Evolutionary conservation across 64 coral and sea anemone genomes (phyloP), one percentile per base, ranked within the genome.

Genomic region (Montipora cactus): DNA sequence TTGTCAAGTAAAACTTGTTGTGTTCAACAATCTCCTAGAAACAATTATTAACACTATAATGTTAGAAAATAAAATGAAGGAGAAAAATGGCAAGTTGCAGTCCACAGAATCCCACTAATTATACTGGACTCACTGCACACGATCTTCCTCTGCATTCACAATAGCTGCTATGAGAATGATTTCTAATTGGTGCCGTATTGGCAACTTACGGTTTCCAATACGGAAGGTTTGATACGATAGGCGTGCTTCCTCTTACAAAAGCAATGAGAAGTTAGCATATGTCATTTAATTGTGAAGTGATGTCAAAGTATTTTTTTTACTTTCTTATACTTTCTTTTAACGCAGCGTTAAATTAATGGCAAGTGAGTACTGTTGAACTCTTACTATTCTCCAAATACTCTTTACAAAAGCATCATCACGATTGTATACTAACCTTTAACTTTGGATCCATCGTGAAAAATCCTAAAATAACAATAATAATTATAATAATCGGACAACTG

Each of bases 11-110:
- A 28, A 28, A 57, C 52, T 57, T 57, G 52, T 57, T 57, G 52
- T 57, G 52, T 57, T 57, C 52, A 57, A 57, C 52, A 2, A 69
- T 69, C 4, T 69, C 19, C 66, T 69, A 69, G 66, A 69, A 69
- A 69, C 66, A 69, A 18, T 12, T 69, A 69, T 69, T 69, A 69
- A 12, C 14, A 69, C 19, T 69, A 57, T 57, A 57, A 69, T 69
- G 66, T 69, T 69, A 69, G 13, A 69, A 69, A 12, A 69, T 69
- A 69, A 69, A 69, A 69, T 69, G 66, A 69, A 69, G 66, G 66
- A 57, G 52, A 57, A 57, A 57, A 57, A 57, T 57, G 52, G 52
- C 52, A 57, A 57, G 52, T 57, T 57, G 66, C 66, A 18, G 19
- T 69, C 15, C 11, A 69, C 15, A 4, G 66, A 69, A 69, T 69